Evolutionary conservation across 2,113 vertebrate species (phyloP), one percentile per base, ranked within the genome.

Genomic region (Cyphomyrus discorhynchus): DNA sequence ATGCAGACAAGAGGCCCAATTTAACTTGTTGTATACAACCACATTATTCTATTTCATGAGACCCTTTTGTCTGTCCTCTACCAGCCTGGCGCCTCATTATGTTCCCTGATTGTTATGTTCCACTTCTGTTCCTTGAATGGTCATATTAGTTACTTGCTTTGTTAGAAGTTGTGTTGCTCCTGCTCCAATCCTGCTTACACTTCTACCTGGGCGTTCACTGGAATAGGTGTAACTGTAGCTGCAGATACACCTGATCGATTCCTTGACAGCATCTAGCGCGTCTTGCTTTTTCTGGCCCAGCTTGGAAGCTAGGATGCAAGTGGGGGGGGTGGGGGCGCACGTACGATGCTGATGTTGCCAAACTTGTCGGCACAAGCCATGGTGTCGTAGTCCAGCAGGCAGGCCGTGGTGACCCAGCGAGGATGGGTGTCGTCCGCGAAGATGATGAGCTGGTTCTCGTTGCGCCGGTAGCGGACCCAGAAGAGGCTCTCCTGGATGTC

Each of bases 381-480:
- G 0, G 98, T 98, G 91, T 99, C 98, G 2, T 99, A 99, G 94
- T 99, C 98, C 0, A 99, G 96, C 56, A 99, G 96, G 9, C 97
- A 98, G 58, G 98, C 97, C 0, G 98, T 99, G 0, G 98, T 99
- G 91, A 99, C 97, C 98, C 98, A 99, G 77, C 98, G 97, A 0
- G 98, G 98, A 24, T 99, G 97, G 0, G 98, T 99, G 91, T 99
- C 98, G 24, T 99, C 98, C 0, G 98, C 98, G 35, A 99, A 99
- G 94, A 99, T 98, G 94, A 99, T 99, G 70, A 99, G 97, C 94
- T 99, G 98, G 95, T 99, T 99, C 94, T 99, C 98, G 0, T 98
- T 98, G 56, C 98, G 96, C 83, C 98, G 96, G 93, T 99, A 99
- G 21, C 98, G 97, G 13, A 99, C 97, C 98, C 98, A 99, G 93